Percentiles rank a stretch among this genome's conserved stretches.
Conservation (phyloP, 1,140 invertebrate species). For the Hylaeus volcanicus region DNA sequence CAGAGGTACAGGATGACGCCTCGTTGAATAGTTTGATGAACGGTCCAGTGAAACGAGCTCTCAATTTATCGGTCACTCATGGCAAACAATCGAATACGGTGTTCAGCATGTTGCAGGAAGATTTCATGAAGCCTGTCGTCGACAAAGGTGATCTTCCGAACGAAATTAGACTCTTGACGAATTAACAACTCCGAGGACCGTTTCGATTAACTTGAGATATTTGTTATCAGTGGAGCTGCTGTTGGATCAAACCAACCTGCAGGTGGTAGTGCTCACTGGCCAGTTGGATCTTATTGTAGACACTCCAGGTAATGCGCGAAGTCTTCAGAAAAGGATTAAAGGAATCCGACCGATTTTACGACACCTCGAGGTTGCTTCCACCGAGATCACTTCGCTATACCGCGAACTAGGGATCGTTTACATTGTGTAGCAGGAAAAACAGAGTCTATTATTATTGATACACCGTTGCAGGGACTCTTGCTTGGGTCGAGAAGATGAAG, state of each 20-base stretch:
- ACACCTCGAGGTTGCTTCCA: too few species aligned
- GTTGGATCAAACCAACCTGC: conserved; percentile 86
- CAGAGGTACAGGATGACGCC: conserved; percentile 40
- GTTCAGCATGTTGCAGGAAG: conserved; percentile 83
- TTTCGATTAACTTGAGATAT: not conserved
- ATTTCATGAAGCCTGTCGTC: conserved; percentile 93
- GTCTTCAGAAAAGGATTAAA: too few species aligned
- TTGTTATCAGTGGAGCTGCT: conserved; percentile 84
- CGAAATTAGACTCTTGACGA: too few species aligned
- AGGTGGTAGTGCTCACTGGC: conserved; percentile 86
- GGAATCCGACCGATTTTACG: too few species aligned
- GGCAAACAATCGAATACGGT: conserved; percentile 83
- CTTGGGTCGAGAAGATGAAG: conserved; percentile 86
- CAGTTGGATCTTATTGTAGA: conserved; percentile 88
- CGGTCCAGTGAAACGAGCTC: conserved; percentile 83
- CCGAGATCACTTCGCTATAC: too few species aligned
- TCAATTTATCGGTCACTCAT: conserved; percentile 84
- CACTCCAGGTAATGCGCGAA: conserved; percentile 81
- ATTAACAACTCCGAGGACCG: too few species aligned
- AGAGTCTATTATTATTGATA: not conserved
- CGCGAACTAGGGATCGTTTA: too few species aligned
- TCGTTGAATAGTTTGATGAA: conserved; percentile 86
- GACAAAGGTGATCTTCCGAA: conserved; percentile 80
- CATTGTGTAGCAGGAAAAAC: too few species aligned
- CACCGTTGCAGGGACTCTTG: conserved; percentile 73